Evolutionary conservation across 2,888 invertebrate genomes (phyloP), one percentile per base, ranked within the genome.

Genomic region (Oscheius sp.): DNA sequence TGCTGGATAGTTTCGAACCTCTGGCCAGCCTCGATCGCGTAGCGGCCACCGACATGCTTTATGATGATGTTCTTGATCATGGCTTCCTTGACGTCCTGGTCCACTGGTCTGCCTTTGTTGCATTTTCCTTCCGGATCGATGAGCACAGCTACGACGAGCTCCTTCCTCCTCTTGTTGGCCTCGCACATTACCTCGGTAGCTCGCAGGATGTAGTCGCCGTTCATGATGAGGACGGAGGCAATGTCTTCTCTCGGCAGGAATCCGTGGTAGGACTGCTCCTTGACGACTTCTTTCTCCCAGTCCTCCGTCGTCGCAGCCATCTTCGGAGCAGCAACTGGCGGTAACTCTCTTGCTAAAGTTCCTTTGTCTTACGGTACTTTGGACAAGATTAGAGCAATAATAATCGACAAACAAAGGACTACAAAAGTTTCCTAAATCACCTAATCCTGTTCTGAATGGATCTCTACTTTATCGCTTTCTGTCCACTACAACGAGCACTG

Each of bases 181-280:
- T n/a, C 63, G 1, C 10, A 48, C 3, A 21, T n/a, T 2, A 32
- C 42, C 9, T 35, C 35, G 35, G 70, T 70, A n/a, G n/a, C 21
- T 47, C 70, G 70, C 13, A 70, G 58, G 32, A 70, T 29, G 50
- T 70, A 70, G 42, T 70, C 70, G n/a, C 70, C 70, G 11, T 58
- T n/a, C 1, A 29, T 42, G 7, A 42, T 13, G 4, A 70, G 70
- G 35, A 70, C 50, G 21, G 33, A 47, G 50, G 47, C 5, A 11
- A 70, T 57, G 29, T 70, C 70, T 50, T 70, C 70, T 7, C 70
- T 42, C 29, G 70, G 59, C 7, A 70, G 32, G 33, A 42, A 70
- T 10, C 70, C 70, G 59, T 70, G 70, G 33, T 58, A 70, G 11
- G 42, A 42, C 3, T 3, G 4, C 7, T 42, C 42, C 7, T 42